phyloP scores from a whole-genome alignment of 2,113 vertebrate genomes.

The Octodon degus region DNA sequence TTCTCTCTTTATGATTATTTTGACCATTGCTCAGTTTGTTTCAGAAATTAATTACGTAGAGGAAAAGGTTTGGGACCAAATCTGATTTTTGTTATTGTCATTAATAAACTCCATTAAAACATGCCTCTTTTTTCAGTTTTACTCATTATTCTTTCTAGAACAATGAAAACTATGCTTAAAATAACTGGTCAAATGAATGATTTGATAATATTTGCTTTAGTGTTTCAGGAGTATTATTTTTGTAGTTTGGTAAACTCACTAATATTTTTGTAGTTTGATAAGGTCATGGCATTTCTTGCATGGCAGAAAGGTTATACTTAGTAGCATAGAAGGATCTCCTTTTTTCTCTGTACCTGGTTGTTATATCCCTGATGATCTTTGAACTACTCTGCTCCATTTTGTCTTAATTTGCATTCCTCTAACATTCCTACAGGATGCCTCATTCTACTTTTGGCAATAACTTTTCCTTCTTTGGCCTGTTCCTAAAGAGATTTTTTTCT shows the following conservation, averaged over 20 bases:
- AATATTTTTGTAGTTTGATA: too few species aligned
- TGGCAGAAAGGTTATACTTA: background rate
- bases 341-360: background rate
- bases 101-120: background rate
- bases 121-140: background rate
- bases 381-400: background rate
- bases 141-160: background rate
- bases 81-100: background rate
- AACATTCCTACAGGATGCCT: background rate
- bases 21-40: background rate
- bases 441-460: background rate
- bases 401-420: background rate
- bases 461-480: background rate
- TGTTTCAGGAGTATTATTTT: background rate
- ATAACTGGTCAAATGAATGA: background rate
- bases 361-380: background rate
- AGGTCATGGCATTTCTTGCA: background rate
- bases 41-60: background rate
- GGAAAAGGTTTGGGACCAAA: background rate
- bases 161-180: background rate
- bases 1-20: background rate
- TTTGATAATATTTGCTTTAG: background rate
- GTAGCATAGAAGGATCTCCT: fast-evolving
- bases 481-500: background rate
- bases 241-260: background rate